phyloP scores from a whole-genome alignment of 2,797 vertebrate genomes.

The Avahi laniger region DNA sequence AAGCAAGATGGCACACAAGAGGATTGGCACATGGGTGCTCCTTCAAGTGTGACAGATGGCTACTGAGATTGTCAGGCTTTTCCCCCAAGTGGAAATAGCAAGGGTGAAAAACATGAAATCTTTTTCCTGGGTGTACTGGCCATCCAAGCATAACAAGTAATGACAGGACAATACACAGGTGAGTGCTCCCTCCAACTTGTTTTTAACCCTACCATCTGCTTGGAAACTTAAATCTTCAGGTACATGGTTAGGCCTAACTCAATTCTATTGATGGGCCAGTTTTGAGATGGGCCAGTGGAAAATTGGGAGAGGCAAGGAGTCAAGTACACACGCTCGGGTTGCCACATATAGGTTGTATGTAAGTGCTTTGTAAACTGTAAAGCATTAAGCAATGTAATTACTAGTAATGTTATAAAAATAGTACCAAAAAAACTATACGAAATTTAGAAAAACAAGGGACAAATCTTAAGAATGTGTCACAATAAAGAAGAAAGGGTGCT shows the following conservation, averaged over 20 bases:
- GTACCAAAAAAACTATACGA: background rate
- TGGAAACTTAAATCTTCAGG: background rate
- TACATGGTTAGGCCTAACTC: background rate
- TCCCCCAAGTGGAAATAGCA: background rate
- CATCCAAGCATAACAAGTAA: background rate
- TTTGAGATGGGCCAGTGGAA: background rate
- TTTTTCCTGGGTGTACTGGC: background rate
- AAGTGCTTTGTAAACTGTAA: background rate
- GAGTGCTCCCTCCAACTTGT: background rate
- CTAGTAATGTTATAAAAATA: slow-evolving; percentile 5
- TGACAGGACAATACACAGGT: background rate
- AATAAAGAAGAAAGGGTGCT: background rate
- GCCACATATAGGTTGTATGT: background rate
- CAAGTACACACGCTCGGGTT: background rate
- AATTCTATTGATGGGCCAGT: background rate
- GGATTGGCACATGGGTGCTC: background rate
- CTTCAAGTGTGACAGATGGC: background rate
- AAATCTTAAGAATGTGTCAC: background rate
- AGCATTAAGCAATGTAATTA: background rate
- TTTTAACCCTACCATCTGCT: background rate
- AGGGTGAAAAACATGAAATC: background rate
- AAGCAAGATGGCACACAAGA: background rate
- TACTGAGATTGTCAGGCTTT: background rate
- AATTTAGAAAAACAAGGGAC: background rate
- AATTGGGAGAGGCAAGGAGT: background rate